Base-by-base conservation (phyloP, 2,113 vertebrate species). In the Thinocorus orbignyianus region DNA sequence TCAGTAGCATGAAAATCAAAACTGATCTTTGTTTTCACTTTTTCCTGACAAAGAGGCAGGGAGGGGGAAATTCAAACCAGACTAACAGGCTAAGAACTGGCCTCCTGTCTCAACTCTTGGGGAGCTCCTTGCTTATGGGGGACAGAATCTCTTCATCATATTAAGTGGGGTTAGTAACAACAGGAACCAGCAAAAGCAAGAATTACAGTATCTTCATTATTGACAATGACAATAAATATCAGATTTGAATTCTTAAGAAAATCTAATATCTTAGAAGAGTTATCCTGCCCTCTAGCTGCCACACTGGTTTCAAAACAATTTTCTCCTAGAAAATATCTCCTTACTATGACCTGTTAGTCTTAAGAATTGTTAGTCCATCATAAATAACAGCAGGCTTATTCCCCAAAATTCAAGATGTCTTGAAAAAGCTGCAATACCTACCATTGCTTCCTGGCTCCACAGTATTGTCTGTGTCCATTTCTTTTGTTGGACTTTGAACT, bases 401-500 rank as follows among this genome's bases (percentile, higher is more conserved):
- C 13, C 20, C 31, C n/a, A n/a, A 48, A 83, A 82, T 61, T 24
- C 37, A 87, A 80, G 14, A 35, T 46, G n/a, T 82, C 69, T 70
- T 44, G 11, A 78, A 61, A 89, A 84, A 81, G 39, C 5, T 1
- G 1, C 30, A 95, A 44, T 37, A 96, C 97, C 19, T 95, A 97
- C 97, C 94, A 55, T 12, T 69, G 94, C 96, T 93, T 90, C 48
- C 95, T 58, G 91, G n/a, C 48, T 97, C 97, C 42, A 42, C 28
- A 39, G 15, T 46, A 62, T 92, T 80, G 90, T 98, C 94, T 60
- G 17, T n/a, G 88, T 80, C 51, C 25, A 92, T 95, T 51, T 98
- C 98, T 88, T 98, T 96, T 22, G 86, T 49, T 79, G 95, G 70
- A 70, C 93, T 98, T 92, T 97, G 97, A 66, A 86, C 41, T 51